A percentile compares a stretch with the other conserved stretches of the same genome.
phyloP scores from a whole-genome alignment of 2,113 vertebrate genomes.

The Gulo gulo region DNA sequence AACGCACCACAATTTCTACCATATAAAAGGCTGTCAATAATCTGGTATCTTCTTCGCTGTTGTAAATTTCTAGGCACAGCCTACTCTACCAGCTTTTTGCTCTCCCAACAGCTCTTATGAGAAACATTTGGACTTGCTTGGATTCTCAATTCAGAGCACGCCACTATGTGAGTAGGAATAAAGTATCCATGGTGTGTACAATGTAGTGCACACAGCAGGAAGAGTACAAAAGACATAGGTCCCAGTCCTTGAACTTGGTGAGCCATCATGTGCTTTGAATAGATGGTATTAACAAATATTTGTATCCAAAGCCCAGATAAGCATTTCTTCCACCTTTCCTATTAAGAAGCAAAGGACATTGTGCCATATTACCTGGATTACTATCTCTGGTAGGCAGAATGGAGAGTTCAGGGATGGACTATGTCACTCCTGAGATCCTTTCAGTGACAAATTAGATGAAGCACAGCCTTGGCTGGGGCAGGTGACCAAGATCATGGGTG shows the following conservation, averaged over 20 bases:
- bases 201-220: not conserved
- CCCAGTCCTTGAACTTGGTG: not conserved
- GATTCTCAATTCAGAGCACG: not conserved
- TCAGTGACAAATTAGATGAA: not conserved
- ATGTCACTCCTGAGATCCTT: not conserved
- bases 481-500: not conserved
- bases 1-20: not conserved
- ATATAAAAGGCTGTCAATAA: not conserved
- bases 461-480: too few relatives aligned
- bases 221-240: not conserved
- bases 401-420: not conserved
- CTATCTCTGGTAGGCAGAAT: not conserved
- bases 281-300: not conserved
- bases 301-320: not conserved
- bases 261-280: not conserved
- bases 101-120: not conserved
- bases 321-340: not conserved
- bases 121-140: not conserved
- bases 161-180: not conserved
- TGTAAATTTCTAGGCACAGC: not conserved
- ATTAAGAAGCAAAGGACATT: not conserved
- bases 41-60: not conserved
- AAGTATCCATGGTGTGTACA: not conserved
- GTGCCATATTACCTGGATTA: not conserved
- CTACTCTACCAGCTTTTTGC: not conserved